Conservation (phyloP, 2,113 vertebrate species). For the Alectura lathami region DNA sequence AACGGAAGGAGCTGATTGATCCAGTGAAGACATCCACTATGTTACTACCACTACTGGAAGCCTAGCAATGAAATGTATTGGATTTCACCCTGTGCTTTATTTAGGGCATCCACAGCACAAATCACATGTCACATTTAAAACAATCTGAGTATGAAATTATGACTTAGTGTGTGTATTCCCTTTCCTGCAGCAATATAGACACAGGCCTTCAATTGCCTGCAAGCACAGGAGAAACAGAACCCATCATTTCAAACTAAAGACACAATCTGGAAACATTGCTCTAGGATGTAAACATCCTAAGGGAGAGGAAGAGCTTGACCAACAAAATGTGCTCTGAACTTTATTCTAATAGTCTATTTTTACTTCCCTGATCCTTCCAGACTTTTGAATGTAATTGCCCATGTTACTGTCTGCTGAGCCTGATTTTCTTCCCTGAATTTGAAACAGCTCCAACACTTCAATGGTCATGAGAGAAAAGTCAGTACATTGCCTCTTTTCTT, state of each 20-base stretch:
- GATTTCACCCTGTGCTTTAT: constrained; percentile 36
- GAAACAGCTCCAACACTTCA: neutral
- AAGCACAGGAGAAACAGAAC: neutral
- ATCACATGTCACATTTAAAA: constrained; percentile 5
- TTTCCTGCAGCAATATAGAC: constrained; percentile 12
- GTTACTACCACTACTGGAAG: constrained; percentile 18
- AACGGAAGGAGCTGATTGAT: neutral
- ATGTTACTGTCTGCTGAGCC: neutral
- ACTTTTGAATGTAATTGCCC: neutral
- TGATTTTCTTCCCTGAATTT: neutral
- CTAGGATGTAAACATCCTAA: neutral
- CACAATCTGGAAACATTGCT: neutral
- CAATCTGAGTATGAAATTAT: neutral
- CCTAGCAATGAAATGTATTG: constrained; percentile 52
- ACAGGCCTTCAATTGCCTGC: constrained; percentile 40
- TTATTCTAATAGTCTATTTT: neutral
- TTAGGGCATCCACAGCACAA: constrained; percentile 36
- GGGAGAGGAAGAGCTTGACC: neutral
- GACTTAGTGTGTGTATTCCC: constrained; percentile 6
- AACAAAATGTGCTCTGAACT: neutral
- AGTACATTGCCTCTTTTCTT: neutral
- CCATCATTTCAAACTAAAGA: neutral
- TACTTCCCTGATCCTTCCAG: neutral
- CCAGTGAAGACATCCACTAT: constrained; percentile 3
- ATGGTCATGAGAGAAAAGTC: neutral